Base-by-base conservation (phyloP, 2,888 invertebrate species). In the Drosophila silvestris region DNA sequence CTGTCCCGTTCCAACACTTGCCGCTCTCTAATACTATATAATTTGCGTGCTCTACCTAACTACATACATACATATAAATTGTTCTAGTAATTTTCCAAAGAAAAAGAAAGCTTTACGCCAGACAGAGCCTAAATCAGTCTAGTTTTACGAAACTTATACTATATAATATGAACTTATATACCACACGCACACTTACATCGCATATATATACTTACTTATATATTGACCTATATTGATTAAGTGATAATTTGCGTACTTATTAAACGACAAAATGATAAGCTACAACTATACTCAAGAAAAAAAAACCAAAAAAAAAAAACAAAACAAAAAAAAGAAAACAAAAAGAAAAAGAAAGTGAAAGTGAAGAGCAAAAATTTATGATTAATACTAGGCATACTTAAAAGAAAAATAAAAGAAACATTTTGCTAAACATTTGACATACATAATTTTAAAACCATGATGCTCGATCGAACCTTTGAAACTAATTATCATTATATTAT, bases 231-330 rank as follows among this genome's bases (percentile, higher is more conserved):
- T 87, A 85, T 87, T 85, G 76, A 85, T 85, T 85, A 85, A 90
- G 91, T 86, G 74, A 86, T 91, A 85, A 89, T 79, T 89, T 90
- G 86, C 82, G 70, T 79, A 82, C 74, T 83, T 83, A 86, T 81
- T 66, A 78, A 82, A 82, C 70, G 66, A 69, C 68, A 73, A 90
- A 76, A 75, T 68, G 68, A 77, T 89, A 86, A 79, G 85, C 82
- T 83, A 85, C 56, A 83, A 85, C 74, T 89, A 86, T 89, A 83
- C 76, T 81, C 74, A 70, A 79, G 54, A 66, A 65, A 60, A 64
- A 74, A 61, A 60, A 67, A 4, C 3, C 51, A 75, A 70, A 62
- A 57, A 41, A 66, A 58, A 63, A 58, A 64, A 65, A 61, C 26
- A 74, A 62, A 30, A 41, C 19, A 56, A 59, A 54, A 58, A 59